Evolutionary conservation across 1,140 invertebrate species (phyloP).

Genomic region (Ceratina australensis): DNA sequence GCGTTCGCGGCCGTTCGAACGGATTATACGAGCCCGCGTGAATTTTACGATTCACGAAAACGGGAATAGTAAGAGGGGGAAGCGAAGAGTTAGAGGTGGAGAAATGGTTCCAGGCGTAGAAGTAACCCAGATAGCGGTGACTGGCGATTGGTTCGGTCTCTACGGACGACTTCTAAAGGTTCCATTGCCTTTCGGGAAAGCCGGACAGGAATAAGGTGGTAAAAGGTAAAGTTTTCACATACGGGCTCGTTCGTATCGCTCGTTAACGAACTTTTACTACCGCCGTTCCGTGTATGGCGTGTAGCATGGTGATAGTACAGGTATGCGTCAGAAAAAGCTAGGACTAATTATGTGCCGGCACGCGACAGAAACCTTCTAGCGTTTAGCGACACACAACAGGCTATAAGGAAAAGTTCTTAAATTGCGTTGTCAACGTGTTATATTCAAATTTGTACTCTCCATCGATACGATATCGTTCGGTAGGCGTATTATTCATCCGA

Average conservation of each 20-base stretch:
- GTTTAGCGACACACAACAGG: too few species aligned
- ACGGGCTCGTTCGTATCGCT: constrained; percentile 29
- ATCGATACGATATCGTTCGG: too few species aligned
- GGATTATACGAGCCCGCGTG: constrained; percentile 35
- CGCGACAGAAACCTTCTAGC: constrained; percentile 58
- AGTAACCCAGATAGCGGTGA: constrained; percentile 10
- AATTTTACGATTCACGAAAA: constrained; percentile 20
- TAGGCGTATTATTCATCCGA: too few species aligned
- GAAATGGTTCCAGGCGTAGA: background rate
- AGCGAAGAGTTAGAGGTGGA: background rate
- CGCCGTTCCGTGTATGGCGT: constrained; percentile 6
- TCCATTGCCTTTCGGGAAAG: background rate
- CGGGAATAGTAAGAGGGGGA: background rate
- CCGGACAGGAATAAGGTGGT: background rate
- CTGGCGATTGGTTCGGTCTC: background rate
- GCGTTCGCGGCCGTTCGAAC: constrained; percentile 30
- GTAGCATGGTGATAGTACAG: constrained; percentile 9
- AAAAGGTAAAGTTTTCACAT: constrained; percentile 40
- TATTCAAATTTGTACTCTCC: too few species aligned
- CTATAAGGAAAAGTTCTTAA: too few species aligned
- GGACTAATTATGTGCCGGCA: constrained; percentile 70
- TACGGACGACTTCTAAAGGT: too few species aligned
- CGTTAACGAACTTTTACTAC: constrained; percentile 44
- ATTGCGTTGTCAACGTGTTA: too few species aligned
- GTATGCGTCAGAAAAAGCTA: constrained; percentile 33